phyloP scores from a whole-genome alignment of 2,113 vertebrate species.

The Colistium nudipinnis region DNA sequence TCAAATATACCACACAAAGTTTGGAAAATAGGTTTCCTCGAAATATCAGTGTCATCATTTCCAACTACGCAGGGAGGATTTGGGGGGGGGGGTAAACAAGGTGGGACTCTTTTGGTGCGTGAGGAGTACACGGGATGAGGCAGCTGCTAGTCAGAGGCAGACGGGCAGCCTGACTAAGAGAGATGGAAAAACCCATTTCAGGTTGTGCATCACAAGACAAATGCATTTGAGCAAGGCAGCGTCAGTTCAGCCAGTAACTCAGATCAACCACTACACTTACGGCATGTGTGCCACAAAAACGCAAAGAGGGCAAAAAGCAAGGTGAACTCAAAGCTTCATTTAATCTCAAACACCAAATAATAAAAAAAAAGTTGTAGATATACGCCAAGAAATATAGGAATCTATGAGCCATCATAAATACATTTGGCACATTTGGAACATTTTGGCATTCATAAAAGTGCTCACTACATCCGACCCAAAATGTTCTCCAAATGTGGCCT shows the following conservation, averaged over 20 bases:
- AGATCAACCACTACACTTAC: neutral
- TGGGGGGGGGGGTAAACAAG: neutral
- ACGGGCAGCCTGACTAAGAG: neutral
- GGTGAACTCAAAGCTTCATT: slow-evolving; percentile 21
- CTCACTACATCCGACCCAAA: too few species aligned
- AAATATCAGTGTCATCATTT: neutral
- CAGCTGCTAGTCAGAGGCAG: slow-evolving; percentile 8
- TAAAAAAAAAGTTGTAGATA: slow-evolving; percentile 3
- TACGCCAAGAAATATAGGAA: slow-evolving; percentile 22
- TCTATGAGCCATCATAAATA: slow-evolving; percentile 41
- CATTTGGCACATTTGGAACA: slow-evolving; percentile 21
- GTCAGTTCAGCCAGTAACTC: neutral
- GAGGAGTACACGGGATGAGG: neutral
- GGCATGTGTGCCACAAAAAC: neutral
- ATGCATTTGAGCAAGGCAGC: neutral
- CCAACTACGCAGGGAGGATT: neutral
- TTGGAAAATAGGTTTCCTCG: neutral
- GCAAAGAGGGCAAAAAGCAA: slow-evolving; percentile 3
- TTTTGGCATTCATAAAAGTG: neutral
- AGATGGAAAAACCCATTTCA: neutral
- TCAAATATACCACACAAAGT: neutral
- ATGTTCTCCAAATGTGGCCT: neutral
- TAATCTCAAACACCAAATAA: slow-evolving; percentile 29
- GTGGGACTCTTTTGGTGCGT: neutral
- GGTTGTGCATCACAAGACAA: neutral